These are phyloP conservation scores for Teinopalpus imperialis DNA, from an alignment of 2,888 invertebrate genomes.

Conservation along the genomic window DNA sequence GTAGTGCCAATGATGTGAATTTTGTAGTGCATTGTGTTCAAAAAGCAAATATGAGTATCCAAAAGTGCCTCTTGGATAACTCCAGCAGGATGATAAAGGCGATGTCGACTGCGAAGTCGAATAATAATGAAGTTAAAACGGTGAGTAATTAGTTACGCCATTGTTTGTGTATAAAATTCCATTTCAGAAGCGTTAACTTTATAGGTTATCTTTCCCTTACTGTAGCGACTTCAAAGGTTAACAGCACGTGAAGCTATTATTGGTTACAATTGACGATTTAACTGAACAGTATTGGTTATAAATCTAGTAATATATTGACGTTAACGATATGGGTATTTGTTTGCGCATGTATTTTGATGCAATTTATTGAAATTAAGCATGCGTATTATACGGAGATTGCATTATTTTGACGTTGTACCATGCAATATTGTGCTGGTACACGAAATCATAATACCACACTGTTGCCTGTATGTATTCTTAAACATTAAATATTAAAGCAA, in stretches of 20 bases:
- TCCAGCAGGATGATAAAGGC: conserved; percentile 79
- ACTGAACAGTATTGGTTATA: conserved; percentile 15
- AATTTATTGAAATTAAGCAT: conserved; percentile 8
- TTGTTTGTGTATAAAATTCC: conserved; percentile 23
- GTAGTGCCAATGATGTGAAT: conserved; percentile 66
- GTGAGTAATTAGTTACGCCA: conserved; percentile 45
- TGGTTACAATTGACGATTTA: conserved; percentile 22
- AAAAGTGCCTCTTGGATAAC: conserved; percentile 78
- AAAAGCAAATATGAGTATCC: conserved; percentile 74
- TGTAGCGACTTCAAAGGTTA: conserved; percentile 22
- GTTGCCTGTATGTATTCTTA: too few species aligned
- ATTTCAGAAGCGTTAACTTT: conserved; percentile 32
- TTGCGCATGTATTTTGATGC: conserved; percentile 21
- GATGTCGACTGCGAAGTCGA: conserved; percentile 73
- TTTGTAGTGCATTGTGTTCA: conserved; percentile 49
- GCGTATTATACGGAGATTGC: conserved; percentile 9
- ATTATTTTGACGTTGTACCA: conserved; percentile 15
- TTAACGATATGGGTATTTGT: conserved; percentile 18
- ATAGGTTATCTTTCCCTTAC: conserved; percentile 36
- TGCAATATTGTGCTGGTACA: background rate
- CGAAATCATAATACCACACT: too few species aligned
- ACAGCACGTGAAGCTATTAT: conserved; percentile 23
- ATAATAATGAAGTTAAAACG: conserved; percentile 69
- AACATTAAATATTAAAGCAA: too few species aligned
- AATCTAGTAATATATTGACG: conserved; percentile 18